Base-by-base conservation (phyloP, 2,797 vertebrate genomes). In the Aselliscus stoliczkanus region DNA sequence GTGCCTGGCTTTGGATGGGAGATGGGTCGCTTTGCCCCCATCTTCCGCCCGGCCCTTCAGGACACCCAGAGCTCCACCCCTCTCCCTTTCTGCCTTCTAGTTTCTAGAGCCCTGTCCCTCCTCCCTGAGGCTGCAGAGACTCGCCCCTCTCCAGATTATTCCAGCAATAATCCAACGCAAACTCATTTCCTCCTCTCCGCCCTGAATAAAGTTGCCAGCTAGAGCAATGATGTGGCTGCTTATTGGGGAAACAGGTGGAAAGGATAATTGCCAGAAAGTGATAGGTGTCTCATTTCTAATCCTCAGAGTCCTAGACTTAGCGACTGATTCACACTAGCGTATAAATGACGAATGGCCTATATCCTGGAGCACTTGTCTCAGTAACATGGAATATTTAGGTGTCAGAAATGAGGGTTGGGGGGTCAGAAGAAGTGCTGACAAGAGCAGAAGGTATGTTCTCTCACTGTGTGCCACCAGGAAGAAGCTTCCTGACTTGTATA, bases 161-260 rank as follows among this genome's bases (percentile, higher is more conserved):
- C 47, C 20, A 94, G 12, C 96, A 76, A 67, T 29, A 20, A 37
- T 23, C 27, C 80, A 84, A 39, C 6, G 37, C 18, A 50, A 23
- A 11, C 42, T 73, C 11, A 23, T 17, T 18, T 34, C 1, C 18
- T 18, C 39, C 15, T 65, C 27, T 37, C 18, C 20, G 8, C 14
- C 27, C 1, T 17, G n/a, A 97, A 96, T 98, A 98, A 97, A 97
- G 70, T 67, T 12, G 4, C 60, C 52, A 39, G 15, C 54, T 47
- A 69, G 56, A 95, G 10, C 39, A n/a, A 15, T 25, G 47, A 20
- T 54, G 11, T 60, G 47, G 31, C 34, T 93, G 29, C 73, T 96
- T 76, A 50, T 80, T 92, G 92, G 76, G 72, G 58, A 56, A 86
- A 58, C 2, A 31, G 2, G 31, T 47, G 47, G 73, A 15, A 56